phyloP scores from a whole-genome alignment of 2,888 invertebrate species.

The Acrobasis repandana region DNA sequence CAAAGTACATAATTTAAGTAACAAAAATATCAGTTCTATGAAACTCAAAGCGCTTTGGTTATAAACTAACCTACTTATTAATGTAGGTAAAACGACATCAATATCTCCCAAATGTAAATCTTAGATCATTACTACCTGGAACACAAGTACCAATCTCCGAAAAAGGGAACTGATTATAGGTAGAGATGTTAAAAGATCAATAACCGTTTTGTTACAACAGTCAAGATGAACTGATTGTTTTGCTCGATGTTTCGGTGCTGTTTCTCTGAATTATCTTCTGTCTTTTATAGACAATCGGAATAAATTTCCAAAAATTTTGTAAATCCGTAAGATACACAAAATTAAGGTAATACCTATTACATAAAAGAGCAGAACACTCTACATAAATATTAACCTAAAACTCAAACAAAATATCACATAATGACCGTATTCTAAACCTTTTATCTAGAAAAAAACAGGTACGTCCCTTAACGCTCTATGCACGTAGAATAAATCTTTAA shows the following conservation, averaged over 20 bases:
- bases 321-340: too few species aligned
- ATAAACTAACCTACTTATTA: background rate
- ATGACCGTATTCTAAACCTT: constrained; percentile 12
- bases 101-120: background rate
- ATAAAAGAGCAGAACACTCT: too few species aligned
- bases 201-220: constrained; percentile 4
- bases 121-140: constrained; percentile 7
- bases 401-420: background rate
- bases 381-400: background rate
- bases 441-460: constrained; percentile 37
- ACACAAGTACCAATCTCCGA: background rate
- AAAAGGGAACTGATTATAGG: background rate
- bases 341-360: too few species aligned
- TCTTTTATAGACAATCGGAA: background rate
- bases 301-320: background rate
- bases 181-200: constrained; percentile 6
- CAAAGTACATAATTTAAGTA: too few species aligned
- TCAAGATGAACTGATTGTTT: constrained; percentile 4
- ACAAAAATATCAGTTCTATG: background rate
- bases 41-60: background rate
- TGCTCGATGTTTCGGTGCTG: background rate
- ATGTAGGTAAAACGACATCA: background rate
- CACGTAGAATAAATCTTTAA: constrained; percentile 42
- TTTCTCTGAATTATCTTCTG: background rate
- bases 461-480: constrained; percentile 35